Percentiles rank a stretch among this genome's conserved stretches.
Evolutionary conservation across 1,140 invertebrate genomes (phyloP).

Genomic region (Papilio polytes): DNA sequence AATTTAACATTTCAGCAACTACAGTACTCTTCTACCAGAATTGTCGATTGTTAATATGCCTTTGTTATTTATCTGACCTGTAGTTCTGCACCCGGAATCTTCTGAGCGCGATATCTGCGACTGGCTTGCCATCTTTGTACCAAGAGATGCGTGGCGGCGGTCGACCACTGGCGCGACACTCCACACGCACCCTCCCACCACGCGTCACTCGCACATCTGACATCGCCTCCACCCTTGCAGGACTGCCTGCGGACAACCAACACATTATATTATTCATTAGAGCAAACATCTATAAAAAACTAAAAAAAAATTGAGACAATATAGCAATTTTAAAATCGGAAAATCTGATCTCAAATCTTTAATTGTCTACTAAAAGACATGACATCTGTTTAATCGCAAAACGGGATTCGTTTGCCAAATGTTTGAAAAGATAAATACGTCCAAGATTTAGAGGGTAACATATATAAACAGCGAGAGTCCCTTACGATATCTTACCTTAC

Average conservation of each 20-base stretch:
- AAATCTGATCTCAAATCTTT: slow-evolving; percentile 19
- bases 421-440: slow-evolving; percentile 32
- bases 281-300: slow-evolving; percentile 32
- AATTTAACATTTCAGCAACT: not conserved
- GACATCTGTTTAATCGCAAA: slow-evolving; percentile 33
- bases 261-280: slow-evolving; percentile 29
- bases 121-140: slow-evolving; percentile 89
- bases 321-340: slow-evolving; percentile 4
- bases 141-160: slow-evolving; percentile 89
- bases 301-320: slow-evolving; percentile 10
- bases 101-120: slow-evolving; percentile 84
- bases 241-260: slow-evolving; percentile 60
- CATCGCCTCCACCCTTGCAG: slow-evolving; percentile 73
- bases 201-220: slow-evolving; percentile 70
- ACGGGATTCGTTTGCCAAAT: slow-evolving; percentile 35
- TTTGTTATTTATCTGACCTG: slow-evolving; percentile 74
- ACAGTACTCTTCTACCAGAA: not conserved
- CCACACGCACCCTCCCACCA: slow-evolving; percentile 86
- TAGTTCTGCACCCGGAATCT: slow-evolving; percentile 80
- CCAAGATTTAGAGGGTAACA: slow-evolving; percentile 29
- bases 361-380: slow-evolving; percentile 26
- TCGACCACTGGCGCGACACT: slow-evolving; percentile 88
- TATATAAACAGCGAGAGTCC: slow-evolving; percentile 39
- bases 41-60: not conserved
- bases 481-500: slow-evolving; percentile 51